Conservation (phyloP, 2,113 vertebrate genomes). For the Osmerus mordax region DNA sequence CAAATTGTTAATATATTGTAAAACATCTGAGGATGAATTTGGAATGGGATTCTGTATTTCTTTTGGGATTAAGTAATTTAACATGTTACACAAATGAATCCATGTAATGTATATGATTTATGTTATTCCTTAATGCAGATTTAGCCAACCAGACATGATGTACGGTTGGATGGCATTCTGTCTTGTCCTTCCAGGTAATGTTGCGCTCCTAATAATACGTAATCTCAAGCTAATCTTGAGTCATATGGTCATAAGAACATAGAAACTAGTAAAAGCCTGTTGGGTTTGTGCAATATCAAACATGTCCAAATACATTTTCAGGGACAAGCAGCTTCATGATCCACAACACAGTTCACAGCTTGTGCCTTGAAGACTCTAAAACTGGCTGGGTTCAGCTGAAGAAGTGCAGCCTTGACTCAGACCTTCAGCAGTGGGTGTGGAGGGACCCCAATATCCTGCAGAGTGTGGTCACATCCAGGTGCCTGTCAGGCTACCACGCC, state of each 20-base stretch:
- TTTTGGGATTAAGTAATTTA: no score
- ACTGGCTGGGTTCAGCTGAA: slow-evolving; percentile 46
- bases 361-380: slow-evolving; percentile 63
- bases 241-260: background rate
- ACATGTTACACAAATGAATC: no score
- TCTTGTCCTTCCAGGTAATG: slow-evolving; percentile 61
- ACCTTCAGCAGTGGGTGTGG: slow-evolving; percentile 71
- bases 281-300: background rate
- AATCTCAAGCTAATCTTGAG: background rate
- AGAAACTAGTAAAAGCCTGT: background rate
- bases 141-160: slow-evolving; percentile 51
- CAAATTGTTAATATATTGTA: background rate
- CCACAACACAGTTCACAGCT: slow-evolving; percentile 47
- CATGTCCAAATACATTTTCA: slow-evolving; percentile 25
- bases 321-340: slow-evolving; percentile 61
- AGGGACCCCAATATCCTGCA: slow-evolving; percentile 42
- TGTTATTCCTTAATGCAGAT: background rate
- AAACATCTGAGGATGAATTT: no score
- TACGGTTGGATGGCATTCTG: slow-evolving; percentile 48
- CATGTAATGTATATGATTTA: background rate
- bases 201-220: background rate
- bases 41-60: no score
- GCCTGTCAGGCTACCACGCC: slow-evolving; percentile 47
- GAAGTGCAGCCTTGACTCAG: slow-evolving; percentile 55
- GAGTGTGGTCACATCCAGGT: slow-evolving; percentile 51